Evolutionary conservation across 2,797 vertebrate genomes (phyloP).

Genomic region (Caiman crocodilus): DNA sequence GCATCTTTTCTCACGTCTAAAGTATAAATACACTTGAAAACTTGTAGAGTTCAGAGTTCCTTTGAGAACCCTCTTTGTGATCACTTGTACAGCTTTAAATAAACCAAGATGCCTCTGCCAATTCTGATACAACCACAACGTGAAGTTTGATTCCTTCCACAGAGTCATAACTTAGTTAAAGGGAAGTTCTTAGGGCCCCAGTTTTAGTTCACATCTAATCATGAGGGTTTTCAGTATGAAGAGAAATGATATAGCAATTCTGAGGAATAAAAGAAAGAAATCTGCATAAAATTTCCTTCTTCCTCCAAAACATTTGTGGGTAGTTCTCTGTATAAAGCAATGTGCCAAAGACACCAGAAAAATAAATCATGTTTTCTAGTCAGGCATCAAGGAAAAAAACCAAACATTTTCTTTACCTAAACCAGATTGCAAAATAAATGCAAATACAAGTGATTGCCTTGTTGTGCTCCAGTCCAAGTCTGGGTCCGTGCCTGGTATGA

Average conservation of each 20-base stretch:
- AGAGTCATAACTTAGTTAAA: background rate
- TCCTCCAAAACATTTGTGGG: background rate
- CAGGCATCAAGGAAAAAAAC: background rate
- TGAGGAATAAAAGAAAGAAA: background rate
- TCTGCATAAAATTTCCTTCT: background rate
- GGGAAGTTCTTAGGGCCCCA: background rate
- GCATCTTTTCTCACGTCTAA: no score
- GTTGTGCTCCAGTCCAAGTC: no score
- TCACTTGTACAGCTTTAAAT: no score
- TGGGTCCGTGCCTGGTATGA: no score
- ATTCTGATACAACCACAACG: no score
- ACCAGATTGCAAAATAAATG: background rate
- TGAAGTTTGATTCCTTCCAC: no score
- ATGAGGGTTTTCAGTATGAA: background rate
- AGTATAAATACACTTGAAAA: no score
- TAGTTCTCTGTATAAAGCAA: background rate
- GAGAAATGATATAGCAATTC: background rate
- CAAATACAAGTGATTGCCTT: background rate
- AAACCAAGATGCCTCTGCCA: no score
- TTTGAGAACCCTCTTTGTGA: no score
- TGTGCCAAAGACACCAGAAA: background rate
- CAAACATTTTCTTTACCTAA: background rate
- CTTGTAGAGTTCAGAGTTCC: no score
- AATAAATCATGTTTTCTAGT: background rate
- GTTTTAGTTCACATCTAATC: background rate